Conservation (phyloP, 1,140 invertebrate genomes). For the Theocolax elegans region DNA sequence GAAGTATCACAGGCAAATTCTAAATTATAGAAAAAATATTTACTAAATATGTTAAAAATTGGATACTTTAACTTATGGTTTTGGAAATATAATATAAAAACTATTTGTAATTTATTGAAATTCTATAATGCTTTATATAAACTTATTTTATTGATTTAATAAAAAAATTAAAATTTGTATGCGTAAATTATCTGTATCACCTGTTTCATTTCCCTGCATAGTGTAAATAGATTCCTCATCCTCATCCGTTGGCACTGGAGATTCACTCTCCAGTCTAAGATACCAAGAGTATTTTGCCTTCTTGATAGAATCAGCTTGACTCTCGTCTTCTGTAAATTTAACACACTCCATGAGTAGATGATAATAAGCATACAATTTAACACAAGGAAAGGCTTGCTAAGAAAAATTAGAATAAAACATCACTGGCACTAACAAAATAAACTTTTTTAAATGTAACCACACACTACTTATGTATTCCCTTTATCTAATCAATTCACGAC, state of each 20-base stretch:
- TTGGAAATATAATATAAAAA: neutral
- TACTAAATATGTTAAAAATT: slow-evolving; percentile 18
- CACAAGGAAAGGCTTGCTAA: neutral
- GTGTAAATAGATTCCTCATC: slow-evolving; percentile 54
- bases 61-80: slow-evolving; percentile 1
- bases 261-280: slow-evolving; percentile 52
- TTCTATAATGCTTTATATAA: too few species aligned
- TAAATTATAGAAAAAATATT: slow-evolving; percentile 35
- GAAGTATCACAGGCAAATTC: slow-evolving; percentile 51
- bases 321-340: slow-evolving; percentile 35
- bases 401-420: too few species aligned
- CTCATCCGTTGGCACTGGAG: slow-evolving; percentile 49
- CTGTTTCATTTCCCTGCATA: slow-evolving; percentile 52
- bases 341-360: neutral
- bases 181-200: too few species aligned
- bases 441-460: too few species aligned
- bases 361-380: neutral
- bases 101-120: neutral
- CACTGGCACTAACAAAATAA: too few species aligned
- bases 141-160: too few species aligned
- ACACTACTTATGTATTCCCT: too few species aligned
- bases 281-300: slow-evolving; percentile 41
- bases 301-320: neutral
- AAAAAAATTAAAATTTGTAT: too few species aligned
- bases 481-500: too few species aligned